A percentile compares a stretch with the other conserved stretches of the same genome.
Conservation (phyloP, 2,113 vertebrate genomes). For the Nettapus auritus region DNA sequence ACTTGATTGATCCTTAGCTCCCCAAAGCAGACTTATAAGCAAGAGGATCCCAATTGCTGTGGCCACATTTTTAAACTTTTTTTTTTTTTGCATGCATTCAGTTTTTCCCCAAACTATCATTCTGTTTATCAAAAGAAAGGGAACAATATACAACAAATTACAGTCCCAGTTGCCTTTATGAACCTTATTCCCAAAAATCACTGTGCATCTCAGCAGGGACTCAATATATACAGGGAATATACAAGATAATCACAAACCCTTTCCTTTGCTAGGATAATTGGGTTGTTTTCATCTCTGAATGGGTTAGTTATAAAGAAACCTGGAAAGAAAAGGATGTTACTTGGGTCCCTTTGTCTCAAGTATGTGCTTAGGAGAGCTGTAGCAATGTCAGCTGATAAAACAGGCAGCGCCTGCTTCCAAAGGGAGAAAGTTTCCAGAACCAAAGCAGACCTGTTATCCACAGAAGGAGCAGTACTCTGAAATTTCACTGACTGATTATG, state of each 20-base stretch:
- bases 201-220: not conserved
- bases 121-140: not conserved
- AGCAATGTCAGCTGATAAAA: not conserved
- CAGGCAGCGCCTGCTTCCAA: not conserved
- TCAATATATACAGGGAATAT: not conserved
- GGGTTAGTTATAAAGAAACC: not conserved
- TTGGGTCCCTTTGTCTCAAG: not conserved
- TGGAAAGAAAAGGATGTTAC: not conserved
- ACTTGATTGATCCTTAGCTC: not conserved
- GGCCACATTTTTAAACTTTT: not conserved
- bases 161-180: not conserved
- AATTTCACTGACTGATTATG: conserved; percentile 36
- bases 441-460: conserved; percentile 17
- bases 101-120: not conserved
- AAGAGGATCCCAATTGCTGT: not conserved
- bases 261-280: not conserved
- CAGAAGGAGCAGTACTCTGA: conserved; percentile 18
- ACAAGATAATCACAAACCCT: not conserved
- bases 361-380: not conserved
- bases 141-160: not conserved
- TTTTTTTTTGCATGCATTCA: not conserved
- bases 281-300: not conserved
- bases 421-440: not conserved
- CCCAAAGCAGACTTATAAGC: not conserved
- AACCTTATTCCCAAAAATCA: not conserved